phyloP scores from a whole-genome alignment of 2,888 invertebrate species.

The Herminia tarsipennalis region DNA sequence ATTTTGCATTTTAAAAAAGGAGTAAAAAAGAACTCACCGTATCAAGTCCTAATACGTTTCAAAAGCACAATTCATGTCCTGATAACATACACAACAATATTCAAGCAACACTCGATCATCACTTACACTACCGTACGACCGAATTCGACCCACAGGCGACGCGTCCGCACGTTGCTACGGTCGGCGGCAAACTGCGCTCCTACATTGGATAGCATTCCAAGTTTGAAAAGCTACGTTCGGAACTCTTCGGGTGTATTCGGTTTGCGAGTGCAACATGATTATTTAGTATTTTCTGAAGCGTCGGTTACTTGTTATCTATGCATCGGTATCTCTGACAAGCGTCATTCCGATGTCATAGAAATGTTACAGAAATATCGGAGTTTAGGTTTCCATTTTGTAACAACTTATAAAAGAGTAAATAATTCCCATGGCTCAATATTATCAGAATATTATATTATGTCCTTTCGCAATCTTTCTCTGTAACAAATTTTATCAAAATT shows the following conservation, averaged over 20 bases:
- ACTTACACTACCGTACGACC: conserved; percentile 54
- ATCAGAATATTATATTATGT: too few relatives aligned
- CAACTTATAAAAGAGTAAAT: too few relatives aligned
- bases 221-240: conserved; percentile 57
- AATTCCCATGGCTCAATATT: too few relatives aligned
- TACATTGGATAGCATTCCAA: conserved; percentile 51
- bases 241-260: conserved; percentile 54
- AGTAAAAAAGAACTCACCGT: conserved; percentile 27
- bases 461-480: too few relatives aligned
- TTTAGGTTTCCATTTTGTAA: too few relatives aligned
- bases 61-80: conserved; percentile 47
- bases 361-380: conserved; percentile 11
- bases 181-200: conserved; percentile 62
- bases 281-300: conserved; percentile 44
- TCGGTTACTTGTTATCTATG: conserved; percentile 47
- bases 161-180: conserved; percentile 46
- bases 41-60: conserved; percentile 28
- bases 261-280: conserved; percentile 45
- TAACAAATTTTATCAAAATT: too few relatives aligned
- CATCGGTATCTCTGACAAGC: conserved; percentile 34
- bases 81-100: conserved; percentile 49
- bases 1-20: too few relatives aligned
- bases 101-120: conserved; percentile 55
- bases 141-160: conserved; percentile 19
- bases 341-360: conserved; percentile 36